Conservation (phyloP, 2,113 vertebrate species). For the Peucedramus taeniatus region DNA sequence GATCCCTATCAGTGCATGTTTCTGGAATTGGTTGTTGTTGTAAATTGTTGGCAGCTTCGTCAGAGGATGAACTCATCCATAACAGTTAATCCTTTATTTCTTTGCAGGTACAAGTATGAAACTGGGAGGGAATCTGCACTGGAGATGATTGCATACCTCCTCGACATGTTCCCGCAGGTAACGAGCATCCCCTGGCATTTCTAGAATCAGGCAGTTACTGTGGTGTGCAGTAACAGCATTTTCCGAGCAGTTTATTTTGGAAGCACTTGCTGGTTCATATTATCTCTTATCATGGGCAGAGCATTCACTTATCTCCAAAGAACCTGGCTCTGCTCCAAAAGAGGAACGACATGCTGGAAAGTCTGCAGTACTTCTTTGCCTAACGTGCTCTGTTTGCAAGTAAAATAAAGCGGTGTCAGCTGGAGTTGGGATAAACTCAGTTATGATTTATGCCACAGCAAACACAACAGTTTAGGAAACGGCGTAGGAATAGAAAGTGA, state of each 20-base stretch:
- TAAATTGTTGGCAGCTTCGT: neutral
- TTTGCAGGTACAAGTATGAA: conserved; percentile 86
- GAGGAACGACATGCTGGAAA: neutral
- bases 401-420: neutral
- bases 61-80: neutral
- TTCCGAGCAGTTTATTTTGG: neutral
- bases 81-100: neutral
- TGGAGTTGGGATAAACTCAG: neutral
- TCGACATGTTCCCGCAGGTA: conserved; percentile 90
- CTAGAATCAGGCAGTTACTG: neutral
- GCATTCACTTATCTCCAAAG: neutral
- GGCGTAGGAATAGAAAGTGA: neutral
- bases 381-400: neutral
- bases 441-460: neutral
- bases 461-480: neutral
- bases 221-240: neutral
- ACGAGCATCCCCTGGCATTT: neutral
- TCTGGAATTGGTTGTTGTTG: neutral
- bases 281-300: neutral
- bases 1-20: neutral
- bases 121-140: conserved; percentile 89
- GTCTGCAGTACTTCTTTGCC: neutral
- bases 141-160: conserved; percentile 89
- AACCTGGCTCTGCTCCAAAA: neutral
- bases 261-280: neutral